A percentile compares a stretch with the other conserved stretches of the same genome.
phyloP scores from a whole-genome alignment of 2,797 vertebrate genomes.

The Peromyscus eremicus region DNA sequence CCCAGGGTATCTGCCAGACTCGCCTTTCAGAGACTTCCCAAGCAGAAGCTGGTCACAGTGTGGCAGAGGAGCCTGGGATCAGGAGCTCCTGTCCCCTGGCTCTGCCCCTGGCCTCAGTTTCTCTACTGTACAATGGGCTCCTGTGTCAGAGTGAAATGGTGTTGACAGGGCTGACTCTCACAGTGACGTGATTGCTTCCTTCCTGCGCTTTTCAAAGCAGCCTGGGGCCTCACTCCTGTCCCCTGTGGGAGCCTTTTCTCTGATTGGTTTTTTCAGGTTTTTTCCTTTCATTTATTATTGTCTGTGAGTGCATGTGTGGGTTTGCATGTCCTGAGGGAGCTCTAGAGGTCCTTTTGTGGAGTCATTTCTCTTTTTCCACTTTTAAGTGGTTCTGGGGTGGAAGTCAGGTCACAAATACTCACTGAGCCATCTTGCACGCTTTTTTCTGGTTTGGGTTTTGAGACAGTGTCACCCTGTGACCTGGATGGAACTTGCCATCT shows the following conservation, averaged over 20 bases:
- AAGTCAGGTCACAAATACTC: not conserved
- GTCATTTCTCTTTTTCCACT: not conserved
- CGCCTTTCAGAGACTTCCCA: not conserved
- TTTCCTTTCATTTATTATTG: not conserved
- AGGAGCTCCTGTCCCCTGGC: not conserved
- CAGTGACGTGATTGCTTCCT: not conserved
- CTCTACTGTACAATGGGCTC: not conserved
- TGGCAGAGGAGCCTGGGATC: not conserved
- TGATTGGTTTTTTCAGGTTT: not conserved
- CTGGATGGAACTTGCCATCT: not conserved
- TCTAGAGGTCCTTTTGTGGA: not conserved
- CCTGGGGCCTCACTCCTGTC: not conserved
- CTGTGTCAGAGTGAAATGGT: too few species aligned
- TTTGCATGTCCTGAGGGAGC: not conserved
- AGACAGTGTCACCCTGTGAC: not conserved
- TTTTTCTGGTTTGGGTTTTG: not conserved
- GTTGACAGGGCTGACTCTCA: not conserved
- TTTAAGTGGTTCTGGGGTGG: not conserved
- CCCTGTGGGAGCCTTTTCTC: not conserved
- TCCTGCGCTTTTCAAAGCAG: not conserved
- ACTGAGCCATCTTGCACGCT: not conserved
- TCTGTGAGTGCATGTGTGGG: not conserved
- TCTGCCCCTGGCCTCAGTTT: not conserved
- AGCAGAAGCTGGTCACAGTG: not conserved
- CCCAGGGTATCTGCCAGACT: not conserved